These are phyloP conservation scores for Misgurnus anguillicaudatus DNA, from an alignment of 2,113 vertebrate genomes.

Conservation along the genomic window DNA sequence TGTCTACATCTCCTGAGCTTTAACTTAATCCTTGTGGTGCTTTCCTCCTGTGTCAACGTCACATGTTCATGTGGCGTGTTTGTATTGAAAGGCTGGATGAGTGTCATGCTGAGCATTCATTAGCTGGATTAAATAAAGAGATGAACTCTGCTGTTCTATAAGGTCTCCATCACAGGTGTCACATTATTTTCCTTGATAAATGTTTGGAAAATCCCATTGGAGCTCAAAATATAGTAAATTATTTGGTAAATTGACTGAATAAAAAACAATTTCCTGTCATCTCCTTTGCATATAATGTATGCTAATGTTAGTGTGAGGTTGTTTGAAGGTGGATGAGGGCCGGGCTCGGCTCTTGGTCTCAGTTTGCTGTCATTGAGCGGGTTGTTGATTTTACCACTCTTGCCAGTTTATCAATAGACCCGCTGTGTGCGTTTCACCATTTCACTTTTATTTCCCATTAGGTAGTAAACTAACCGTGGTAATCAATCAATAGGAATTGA, in stretches of 20 bases:
- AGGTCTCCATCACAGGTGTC: constrained; percentile 11
- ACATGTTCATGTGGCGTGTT: not conserved
- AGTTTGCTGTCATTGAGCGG: not conserved
- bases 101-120: constrained; percentile 12
- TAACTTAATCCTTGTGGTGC: not conserved
- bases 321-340: constrained; percentile 30
- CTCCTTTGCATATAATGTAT: not conserved
- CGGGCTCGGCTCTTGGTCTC: not conserved
- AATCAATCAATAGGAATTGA: constrained; percentile 40
- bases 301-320: constrained; percentile 28
- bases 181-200: constrained; percentile 28
- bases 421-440: constrained; percentile 12
- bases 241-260: not conserved
- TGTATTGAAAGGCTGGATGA: constrained; percentile 25
- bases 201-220: constrained; percentile 25
- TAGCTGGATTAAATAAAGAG: constrained; percentile 21
- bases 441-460: constrained; percentile 37
- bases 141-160: constrained; percentile 15
- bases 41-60: not conserved
- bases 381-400: constrained; percentile 18
- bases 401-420: constrained; percentile 30
- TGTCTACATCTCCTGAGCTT: not conserved
- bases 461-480: constrained; percentile 35
- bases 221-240: constrained; percentile 22
- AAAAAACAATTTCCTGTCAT: constrained; percentile 10